Evolutionary conservation across 2,888 invertebrate species (phyloP).

Genomic region (Melanostoma mellinum): DNA sequence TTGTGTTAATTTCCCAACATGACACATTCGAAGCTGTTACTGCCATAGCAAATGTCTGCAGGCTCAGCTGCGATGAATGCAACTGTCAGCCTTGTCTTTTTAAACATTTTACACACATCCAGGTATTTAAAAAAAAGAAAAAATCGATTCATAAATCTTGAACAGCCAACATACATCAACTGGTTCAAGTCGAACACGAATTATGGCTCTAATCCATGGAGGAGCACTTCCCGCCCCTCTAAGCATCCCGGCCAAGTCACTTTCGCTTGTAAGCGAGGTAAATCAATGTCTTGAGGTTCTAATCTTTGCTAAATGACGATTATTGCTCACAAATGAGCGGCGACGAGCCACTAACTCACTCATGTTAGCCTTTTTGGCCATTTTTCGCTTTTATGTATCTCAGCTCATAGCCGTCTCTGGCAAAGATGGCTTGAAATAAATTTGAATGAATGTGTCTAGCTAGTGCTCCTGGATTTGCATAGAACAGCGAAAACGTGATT

Average conservation of each 20-base stretch:
- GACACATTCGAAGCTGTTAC: slow-evolving; percentile 55
- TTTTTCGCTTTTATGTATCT: slow-evolving; percentile 8
- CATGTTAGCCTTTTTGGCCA: slow-evolving; percentile 32
- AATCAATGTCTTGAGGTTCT: slow-evolving; percentile 65
- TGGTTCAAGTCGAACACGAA: slow-evolving; percentile 65
- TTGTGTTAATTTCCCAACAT: slow-evolving; percentile 71
- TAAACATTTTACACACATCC: slow-evolving; percentile 8
- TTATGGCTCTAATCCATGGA: slow-evolving; percentile 58
- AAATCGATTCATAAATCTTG: slow-evolving; percentile 70
- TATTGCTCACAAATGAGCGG: slow-evolving; percentile 69
- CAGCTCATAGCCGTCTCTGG: not conserved
- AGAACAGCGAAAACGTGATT: slow-evolving; percentile 71
- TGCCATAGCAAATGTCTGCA: slow-evolving; percentile 40
- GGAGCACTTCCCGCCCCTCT: not conserved
- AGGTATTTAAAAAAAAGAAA: slow-evolving; percentile 20
- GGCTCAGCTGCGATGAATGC: slow-evolving; percentile 50
- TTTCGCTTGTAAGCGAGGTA: slow-evolving; percentile 57
- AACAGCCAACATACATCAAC: slow-evolving; percentile 62
- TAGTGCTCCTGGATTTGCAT: slow-evolving; percentile 70
- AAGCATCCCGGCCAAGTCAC: slow-evolving; percentile 31
- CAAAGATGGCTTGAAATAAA: slow-evolving; percentile 50
- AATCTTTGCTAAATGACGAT: slow-evolving; percentile 67
- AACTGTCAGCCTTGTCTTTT: slow-evolving; percentile 55
- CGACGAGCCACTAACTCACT: slow-evolving; percentile 44
- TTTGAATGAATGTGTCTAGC: slow-evolving; percentile 55